These are phyloP conservation scores for Crepidodera aurea DNA, from an alignment of 2,888 invertebrate genomes.

Conservation along the genomic window DNA sequence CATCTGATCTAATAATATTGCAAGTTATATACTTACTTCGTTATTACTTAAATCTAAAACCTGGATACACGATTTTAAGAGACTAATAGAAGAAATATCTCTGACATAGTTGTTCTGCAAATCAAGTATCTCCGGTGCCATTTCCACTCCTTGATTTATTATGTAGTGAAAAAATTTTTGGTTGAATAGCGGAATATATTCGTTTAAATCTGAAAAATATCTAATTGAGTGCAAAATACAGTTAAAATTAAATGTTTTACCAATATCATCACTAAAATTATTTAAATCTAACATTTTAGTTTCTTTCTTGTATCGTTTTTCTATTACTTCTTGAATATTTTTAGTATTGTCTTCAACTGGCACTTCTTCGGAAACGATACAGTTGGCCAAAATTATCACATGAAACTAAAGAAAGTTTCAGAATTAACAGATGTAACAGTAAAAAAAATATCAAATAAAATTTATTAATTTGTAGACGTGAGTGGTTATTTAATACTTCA, in stretches of 20 bases:
- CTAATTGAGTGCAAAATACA: background rate
- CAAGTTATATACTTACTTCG: conserved; percentile 35
- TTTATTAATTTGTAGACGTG: too few species aligned
- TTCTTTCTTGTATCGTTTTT: conserved; percentile 25
- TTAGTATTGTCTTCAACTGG: conserved; percentile 23
- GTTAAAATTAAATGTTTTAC: conserved; percentile 22
- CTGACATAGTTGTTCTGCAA: conserved; percentile 35
- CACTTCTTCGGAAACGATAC: conserved; percentile 22
- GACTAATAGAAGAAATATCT: conserved; percentile 22
- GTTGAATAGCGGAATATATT: conserved; percentile 33
- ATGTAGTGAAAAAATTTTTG: conserved; percentile 31
- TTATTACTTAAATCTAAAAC: conserved; percentile 35
- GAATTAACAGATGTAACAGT: too few species aligned
- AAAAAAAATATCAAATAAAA: too few species aligned
- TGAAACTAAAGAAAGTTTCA: conserved; percentile 29
- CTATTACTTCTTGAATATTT: conserved; percentile 29
- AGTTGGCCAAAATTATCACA: conserved; percentile 22
- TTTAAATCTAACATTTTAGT: conserved; percentile 27
- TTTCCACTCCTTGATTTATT: conserved; percentile 12
- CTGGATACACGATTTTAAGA: conserved; percentile 22
- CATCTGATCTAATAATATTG: too few species aligned
- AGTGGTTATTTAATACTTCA: too few species aligned
- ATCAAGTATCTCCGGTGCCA: conserved; percentile 21
- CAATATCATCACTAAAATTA: conserved; percentile 33
- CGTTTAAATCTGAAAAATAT: conserved; percentile 34